These are phyloP conservation scores for Corydoras sp. DNA, from an alignment of 2,113 vertebrate species.

Conservation along the genomic window DNA sequence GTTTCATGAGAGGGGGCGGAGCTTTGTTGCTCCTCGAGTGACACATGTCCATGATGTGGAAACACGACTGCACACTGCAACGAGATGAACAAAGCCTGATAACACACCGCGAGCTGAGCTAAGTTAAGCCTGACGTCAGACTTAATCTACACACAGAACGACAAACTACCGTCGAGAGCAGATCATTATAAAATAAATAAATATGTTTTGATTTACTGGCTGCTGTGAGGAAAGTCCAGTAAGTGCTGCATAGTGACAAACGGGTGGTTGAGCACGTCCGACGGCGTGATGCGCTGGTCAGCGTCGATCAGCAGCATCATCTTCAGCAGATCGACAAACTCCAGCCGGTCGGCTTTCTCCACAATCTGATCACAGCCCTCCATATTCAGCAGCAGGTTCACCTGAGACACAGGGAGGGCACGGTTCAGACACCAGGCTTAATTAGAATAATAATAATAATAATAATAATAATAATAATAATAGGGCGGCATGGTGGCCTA, in stretches of 20 bases:
- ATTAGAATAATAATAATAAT: too few species aligned
- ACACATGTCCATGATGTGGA: constrained; percentile 95
- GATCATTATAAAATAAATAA: too few species aligned
- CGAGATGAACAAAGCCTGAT: background rate
- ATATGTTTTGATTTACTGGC: constrained; percentile 69
- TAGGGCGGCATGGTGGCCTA: too few species aligned
- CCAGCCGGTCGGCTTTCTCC: constrained; percentile 90
- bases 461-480: too few species aligned
- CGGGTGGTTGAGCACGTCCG: constrained; percentile 82
- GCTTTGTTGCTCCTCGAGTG: constrained; percentile 81
- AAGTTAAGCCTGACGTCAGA: background rate
- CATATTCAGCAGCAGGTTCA: constrained; percentile 91
- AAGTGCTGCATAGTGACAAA: constrained; percentile 98
- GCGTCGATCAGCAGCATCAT: constrained; percentile 93
- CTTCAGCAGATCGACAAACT: constrained; percentile 93
- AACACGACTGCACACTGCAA: constrained; percentile 88
- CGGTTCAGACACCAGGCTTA: too few species aligned
- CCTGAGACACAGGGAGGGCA: constrained; percentile 59
- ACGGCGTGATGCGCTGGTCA: constrained; percentile 83
- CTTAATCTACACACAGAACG: too few species aligned
- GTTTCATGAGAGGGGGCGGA: constrained; percentile 72
- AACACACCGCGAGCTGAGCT: background rate
- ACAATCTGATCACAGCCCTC: constrained; percentile 88
- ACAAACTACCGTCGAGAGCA: too few species aligned
- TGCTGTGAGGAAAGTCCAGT: constrained; percentile 92